Evolutionary conservation across 2,888 invertebrate species (phyloP), one percentile per base, ranked within the genome.

Genomic region (Meta bourneti): DNA sequence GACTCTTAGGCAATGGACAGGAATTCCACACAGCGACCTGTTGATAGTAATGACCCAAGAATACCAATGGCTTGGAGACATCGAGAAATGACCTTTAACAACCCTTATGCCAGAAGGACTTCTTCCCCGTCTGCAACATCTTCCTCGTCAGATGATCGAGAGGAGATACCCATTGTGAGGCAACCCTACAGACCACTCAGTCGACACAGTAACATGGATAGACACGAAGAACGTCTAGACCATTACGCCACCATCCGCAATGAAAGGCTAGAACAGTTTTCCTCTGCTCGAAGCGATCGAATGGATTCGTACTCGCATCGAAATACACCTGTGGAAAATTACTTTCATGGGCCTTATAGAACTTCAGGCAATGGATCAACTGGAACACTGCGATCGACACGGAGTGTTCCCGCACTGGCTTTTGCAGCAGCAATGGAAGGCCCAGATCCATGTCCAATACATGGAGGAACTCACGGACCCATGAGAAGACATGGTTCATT

Each of bases 371-470:
- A 86, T 77, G 90, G 85, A 20, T 90, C 90, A 80, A 84, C 84
- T 9, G 92, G 93, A 0, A 93, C 93, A 54, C 80, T 93, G 70
- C 78, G 93, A 70, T 93, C 93, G 0, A 93, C 93, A 7, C 88
- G 93, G 90, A 93, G 93, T 83, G 93, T 93, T 9, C 93, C 93
- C 20, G 92, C 93, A 52, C 74, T 93, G 70, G 93, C 93, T 61
- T 90, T 93, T 81, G 90, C 93, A 7, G 85, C 91, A 11, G 92
- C 92, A 48, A 92, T 89, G 75, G 85, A 90, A 86, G 86, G 81
- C 16, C 90, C 90, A 61, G 93, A 93, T 54, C 89, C 93, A 2
- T 93, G 93, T 81, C 93, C 93, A 51, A 93, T 93, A 13, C 93
- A 93, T 77, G 93, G 93, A 6, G 91, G 91, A 13, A 81, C 74